Conservation (phyloP, 2,113 vertebrate genomes). For the Syngnathoides biaculeatus region DNA sequence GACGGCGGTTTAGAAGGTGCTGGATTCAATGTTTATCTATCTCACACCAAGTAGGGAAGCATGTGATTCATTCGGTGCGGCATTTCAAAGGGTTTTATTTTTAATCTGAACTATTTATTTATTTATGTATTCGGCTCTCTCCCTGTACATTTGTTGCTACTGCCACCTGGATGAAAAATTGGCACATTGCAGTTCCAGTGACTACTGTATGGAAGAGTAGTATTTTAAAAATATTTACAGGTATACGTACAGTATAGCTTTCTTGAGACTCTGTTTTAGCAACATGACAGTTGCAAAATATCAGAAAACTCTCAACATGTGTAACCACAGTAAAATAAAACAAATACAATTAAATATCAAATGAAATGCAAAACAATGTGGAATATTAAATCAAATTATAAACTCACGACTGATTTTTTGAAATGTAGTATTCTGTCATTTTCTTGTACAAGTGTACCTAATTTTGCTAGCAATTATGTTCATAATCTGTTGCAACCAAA, state of each 20-base stretch:
- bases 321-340: too few relatives aligned
- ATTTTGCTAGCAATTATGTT: too few relatives aligned
- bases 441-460: too few relatives aligned
- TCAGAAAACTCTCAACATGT: too few relatives aligned
- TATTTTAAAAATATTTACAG: too few relatives aligned
- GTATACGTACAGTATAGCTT: too few relatives aligned
- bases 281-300: not conserved
- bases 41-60: not conserved
- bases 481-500: too few relatives aligned
- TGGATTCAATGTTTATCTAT: not conserved
- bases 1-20: constrained; percentile 4
- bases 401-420: too few relatives aligned
- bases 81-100: not conserved
- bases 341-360: too few relatives aligned
- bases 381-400: too few relatives aligned
- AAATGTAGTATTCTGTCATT: too few relatives aligned
- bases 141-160: not conserved
- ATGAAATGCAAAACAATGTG: too few relatives aligned
- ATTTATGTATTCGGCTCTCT: not conserved
- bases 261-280: not conserved
- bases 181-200: not conserved
- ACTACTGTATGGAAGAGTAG: not conserved
- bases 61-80: not conserved
- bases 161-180: not conserved
- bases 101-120: not conserved